phyloP scores from a whole-genome alignment of 2,888 invertebrate species.

The Hesperia comma region DNA sequence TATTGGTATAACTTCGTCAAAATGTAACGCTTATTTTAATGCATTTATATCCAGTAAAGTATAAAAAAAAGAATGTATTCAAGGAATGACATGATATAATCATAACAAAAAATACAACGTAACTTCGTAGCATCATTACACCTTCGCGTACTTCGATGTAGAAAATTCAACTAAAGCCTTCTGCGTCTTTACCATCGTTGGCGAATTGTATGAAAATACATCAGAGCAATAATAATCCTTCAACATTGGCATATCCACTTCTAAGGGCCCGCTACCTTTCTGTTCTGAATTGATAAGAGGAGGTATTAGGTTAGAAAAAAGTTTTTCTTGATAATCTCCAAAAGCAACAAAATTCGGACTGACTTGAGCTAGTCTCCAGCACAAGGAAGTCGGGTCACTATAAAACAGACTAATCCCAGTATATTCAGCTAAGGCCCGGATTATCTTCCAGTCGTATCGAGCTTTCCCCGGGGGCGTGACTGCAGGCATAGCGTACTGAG shows the following conservation, averaged over 20 bases:
- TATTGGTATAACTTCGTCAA: too few relatives aligned
- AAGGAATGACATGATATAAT: background rate
- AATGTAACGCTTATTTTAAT: too few relatives aligned
- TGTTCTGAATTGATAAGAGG: constrained; percentile 42
- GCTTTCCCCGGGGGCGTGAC: constrained; percentile 96
- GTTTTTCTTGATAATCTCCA: constrained; percentile 59
- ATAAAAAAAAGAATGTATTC: background rate
- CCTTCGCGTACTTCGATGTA: constrained; percentile 50
- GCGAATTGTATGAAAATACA: constrained; percentile 68
- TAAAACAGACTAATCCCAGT: constrained; percentile 60
- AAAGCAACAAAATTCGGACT: constrained; percentile 66
- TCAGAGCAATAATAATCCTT: constrained; percentile 73
- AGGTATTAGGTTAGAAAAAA: constrained; percentile 53
- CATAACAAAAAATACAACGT: too few relatives aligned
- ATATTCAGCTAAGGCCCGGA: constrained; percentile 80
- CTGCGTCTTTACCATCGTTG: constrained; percentile 66
- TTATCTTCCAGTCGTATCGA: constrained; percentile 98
- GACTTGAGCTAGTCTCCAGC: constrained; percentile 61
- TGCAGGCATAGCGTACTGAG: constrained; percentile 94
- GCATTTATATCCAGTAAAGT: background rate
- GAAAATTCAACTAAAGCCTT: constrained; percentile 57
- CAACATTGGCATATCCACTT: constrained; percentile 60
- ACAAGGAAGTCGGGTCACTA: constrained; percentile 55
- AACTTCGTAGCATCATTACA: constrained; percentile 36
- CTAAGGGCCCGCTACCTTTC: constrained; percentile 39